phyloP scores from a whole-genome alignment of 2,797 vertebrate species.

The Sebastolobus altivelis region DNA sequence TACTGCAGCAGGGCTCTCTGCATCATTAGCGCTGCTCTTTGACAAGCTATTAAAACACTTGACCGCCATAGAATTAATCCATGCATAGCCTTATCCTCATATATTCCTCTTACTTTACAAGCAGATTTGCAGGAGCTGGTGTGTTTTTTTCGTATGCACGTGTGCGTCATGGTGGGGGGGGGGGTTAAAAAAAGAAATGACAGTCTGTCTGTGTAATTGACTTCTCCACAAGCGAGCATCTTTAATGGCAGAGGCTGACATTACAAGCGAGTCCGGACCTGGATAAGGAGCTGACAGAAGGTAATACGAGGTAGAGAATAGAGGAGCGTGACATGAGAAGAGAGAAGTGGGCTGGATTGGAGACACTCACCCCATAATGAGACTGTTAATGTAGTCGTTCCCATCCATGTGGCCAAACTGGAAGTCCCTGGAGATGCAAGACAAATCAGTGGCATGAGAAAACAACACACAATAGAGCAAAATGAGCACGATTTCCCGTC shows the following conservation, averaged over 20 bases:
- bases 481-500: background rate
- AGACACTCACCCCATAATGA: conserved; percentile 97
- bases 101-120: background rate
- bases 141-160: background rate
- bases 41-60: conserved; percentile 62
- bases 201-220: conserved; percentile 70
- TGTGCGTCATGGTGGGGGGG: background rate
- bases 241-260: conserved; percentile 66
- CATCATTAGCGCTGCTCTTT: conserved; percentile 69
- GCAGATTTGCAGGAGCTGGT: conserved; percentile 24
- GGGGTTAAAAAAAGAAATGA: conserved; percentile 54
- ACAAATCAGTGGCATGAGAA: conserved; percentile 49
- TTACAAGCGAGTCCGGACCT: conserved; percentile 49
- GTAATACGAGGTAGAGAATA: conserved; percentile 54
- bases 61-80: conserved; percentile 53
- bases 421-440: conserved; percentile 84
- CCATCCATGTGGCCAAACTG: conserved; percentile 99
- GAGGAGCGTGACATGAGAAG: conserved; percentile 31
- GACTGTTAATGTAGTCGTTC: conserved; percentile 97
- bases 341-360: conserved; percentile 29
- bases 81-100: conserved; percentile 15
- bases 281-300: conserved; percentile 61
- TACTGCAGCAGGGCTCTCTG: conserved; percentile 36
- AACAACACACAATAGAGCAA: conserved; percentile 14
- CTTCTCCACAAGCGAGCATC: conserved; percentile 66